Conservation (phyloP, 2,113 vertebrate species). For the Ramphastos sulfuratus region DNA sequence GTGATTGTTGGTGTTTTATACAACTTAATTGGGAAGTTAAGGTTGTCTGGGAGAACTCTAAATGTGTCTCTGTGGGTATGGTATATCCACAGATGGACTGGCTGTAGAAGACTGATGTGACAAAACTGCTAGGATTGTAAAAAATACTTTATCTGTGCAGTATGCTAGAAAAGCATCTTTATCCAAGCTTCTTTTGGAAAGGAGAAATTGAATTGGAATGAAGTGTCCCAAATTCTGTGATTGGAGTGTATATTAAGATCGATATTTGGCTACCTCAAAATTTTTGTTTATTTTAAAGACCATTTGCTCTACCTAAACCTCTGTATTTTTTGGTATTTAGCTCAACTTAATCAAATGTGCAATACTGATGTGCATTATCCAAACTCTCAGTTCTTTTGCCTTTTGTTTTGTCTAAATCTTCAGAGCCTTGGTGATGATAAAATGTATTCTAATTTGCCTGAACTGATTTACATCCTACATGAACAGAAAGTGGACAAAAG, state of each 20-base stretch:
- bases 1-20: not conserved
- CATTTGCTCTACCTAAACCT: not conserved
- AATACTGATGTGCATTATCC: not conserved
- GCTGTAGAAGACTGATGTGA: not conserved
- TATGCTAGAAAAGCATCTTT: not conserved
- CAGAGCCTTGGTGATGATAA: not conserved
- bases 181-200: not conserved
- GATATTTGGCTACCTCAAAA: not conserved
- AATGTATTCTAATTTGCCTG: conserved; percentile 16
- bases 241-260: not conserved
- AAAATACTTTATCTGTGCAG: not conserved
- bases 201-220: not conserved
- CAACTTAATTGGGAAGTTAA: not conserved
- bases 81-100: not conserved
- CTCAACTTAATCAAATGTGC: not conserved
- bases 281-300: not conserved
- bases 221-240: not conserved
- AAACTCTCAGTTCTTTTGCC: not conserved
- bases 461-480: not conserved
- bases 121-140: not conserved
- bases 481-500: not conserved
- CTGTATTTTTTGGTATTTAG: not conserved
- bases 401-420: not conserved
- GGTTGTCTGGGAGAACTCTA: not conserved
- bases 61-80: not conserved